phyloP scores from a whole-genome alignment of 2,113 vertebrate genomes.

The Emydocephalus ijimae region DNA sequence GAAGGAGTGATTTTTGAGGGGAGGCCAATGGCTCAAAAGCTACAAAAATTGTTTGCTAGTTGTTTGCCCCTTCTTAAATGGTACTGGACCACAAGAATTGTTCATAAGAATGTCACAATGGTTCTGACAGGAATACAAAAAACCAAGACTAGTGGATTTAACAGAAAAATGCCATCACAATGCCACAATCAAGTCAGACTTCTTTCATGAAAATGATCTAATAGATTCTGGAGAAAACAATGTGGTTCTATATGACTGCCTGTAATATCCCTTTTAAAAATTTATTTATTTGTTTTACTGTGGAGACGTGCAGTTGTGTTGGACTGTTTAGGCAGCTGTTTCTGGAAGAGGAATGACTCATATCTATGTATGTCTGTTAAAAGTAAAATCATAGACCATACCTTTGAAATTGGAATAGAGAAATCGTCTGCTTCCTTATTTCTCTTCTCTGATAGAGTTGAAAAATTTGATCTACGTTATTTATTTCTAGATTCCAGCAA shows the following conservation, averaged over 20 bases:
- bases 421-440: background rate
- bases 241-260: background rate
- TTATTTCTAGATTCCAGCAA: background rate
- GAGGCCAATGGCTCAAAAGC: background rate
- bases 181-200: background rate
- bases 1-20: background rate
- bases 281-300: background rate
- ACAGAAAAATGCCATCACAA: background rate
- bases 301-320: slow-evolving; percentile 2
- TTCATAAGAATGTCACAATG: background rate
- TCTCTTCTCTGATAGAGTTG: background rate
- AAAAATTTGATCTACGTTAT: background rate
- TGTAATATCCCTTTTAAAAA: background rate
- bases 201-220: background rate
- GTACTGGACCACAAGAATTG: background rate
- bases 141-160: background rate
- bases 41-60: background rate
- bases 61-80: background rate
- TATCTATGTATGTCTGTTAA: background rate
- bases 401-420: background rate
- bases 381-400: background rate
- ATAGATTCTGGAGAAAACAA: background rate
- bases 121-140: background rate
- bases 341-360: slow-evolving; percentile 3
- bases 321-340: background rate